Evolutionary conservation across 2,797 vertebrate genomes (phyloP).

Genomic region (Monodelphis domestica): DNA sequence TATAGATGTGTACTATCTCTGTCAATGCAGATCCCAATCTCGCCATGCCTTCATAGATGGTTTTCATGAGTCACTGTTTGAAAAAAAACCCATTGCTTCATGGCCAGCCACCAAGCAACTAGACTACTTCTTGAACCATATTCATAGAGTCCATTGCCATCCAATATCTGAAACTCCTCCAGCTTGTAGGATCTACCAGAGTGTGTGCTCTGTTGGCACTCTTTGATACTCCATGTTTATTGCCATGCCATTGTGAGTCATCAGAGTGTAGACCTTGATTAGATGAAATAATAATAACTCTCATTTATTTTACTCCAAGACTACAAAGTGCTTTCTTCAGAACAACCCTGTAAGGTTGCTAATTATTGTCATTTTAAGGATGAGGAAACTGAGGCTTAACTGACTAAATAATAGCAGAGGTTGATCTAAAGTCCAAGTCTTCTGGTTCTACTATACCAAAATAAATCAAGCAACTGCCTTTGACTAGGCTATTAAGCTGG

Average conservation of each 20-base stretch:
- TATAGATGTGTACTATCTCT: neutral
- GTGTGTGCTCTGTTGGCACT: neutral
- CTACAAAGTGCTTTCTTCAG: neutral
- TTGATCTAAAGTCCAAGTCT: neutral
- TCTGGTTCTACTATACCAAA: neutral
- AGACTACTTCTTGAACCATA: neutral
- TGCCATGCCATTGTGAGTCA: neutral
- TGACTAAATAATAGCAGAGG: neutral
- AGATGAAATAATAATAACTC: neutral
- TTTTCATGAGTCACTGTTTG: neutral
- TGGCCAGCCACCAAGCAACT: neutral
- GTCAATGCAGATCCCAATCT: neutral
- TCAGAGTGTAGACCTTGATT: neutral
- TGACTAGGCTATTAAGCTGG: neutral
- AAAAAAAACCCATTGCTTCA: neutral
- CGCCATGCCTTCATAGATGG: neutral
- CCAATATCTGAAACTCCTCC: neutral
- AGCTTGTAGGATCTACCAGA: neutral
- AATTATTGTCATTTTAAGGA: neutral
- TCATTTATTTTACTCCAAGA: neutral
- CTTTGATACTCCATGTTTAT: neutral
- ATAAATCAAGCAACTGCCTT: neutral
- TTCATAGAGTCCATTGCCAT: neutral
- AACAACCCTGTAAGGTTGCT: neutral
- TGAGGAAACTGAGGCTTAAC: neutral